Evolutionary conservation across 2,113 vertebrate species (phyloP).

Genomic region (Equus przewalskii): DNA sequence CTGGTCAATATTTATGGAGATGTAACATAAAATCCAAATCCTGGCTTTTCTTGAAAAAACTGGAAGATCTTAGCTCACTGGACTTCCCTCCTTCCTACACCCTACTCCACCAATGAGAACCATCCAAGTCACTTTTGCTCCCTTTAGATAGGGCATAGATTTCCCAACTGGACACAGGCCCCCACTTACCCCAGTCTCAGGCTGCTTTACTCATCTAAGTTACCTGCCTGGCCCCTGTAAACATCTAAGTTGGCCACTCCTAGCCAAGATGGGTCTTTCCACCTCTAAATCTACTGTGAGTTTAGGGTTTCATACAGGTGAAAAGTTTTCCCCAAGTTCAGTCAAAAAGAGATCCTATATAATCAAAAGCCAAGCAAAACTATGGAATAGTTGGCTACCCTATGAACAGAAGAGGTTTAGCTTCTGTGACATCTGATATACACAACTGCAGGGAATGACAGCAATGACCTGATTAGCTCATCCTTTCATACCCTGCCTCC

Average conservation of each 20-base stretch:
- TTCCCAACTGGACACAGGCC: background rate
- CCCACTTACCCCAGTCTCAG: background rate
- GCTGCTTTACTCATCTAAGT: background rate
- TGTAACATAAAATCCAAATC: conserved; percentile 11
- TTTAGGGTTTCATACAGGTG: background rate
- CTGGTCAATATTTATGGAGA: background rate
- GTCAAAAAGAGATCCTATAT: background rate
- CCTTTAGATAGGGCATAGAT: background rate
- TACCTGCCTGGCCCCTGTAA: background rate
- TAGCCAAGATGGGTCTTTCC: background rate
- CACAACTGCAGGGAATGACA: conserved; percentile 27
- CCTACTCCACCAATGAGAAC: background rate
- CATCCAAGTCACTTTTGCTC: background rate
- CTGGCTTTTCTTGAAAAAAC: conserved; percentile 46
- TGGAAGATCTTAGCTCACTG: background rate
- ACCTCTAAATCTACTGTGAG: background rate
- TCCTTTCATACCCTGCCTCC: background rate
- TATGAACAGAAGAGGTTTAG: background rate
- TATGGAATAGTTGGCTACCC: background rate
- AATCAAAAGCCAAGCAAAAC: conserved; percentile 42
- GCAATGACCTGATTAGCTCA: background rate
- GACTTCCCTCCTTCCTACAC: background rate
- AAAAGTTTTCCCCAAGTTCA: conserved; percentile 31
- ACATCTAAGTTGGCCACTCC: background rate
- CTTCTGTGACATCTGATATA: conserved; percentile 34